A percentile compares a stretch with the other conserved stretches of the same genome.
These are phyloP conservation scores for Falco naumanni DNA, from an alignment of 2,797 vertebrate genomes.

Conservation along the genomic window DNA sequence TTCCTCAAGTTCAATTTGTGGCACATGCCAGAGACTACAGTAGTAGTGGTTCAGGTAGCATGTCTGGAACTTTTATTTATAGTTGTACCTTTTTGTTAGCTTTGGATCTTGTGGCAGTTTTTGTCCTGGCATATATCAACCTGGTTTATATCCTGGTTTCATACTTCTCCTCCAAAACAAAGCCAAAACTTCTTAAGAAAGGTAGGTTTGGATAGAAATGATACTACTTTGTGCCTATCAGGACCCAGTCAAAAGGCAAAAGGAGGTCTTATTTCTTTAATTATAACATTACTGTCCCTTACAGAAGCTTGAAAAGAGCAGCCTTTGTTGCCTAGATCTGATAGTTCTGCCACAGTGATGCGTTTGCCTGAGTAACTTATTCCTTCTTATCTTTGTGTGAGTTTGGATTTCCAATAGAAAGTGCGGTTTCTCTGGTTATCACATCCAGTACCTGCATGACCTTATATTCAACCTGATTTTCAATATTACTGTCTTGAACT, in stretches of 20 bases:
- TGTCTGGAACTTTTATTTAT: background rate
- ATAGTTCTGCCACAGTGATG: background rate
- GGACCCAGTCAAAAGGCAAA: background rate
- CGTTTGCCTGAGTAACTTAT: background rate
- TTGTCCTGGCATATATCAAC: background rate
- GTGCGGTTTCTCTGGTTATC: background rate
- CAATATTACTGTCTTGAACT: background rate
- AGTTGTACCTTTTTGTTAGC: background rate
- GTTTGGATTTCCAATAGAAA: background rate
- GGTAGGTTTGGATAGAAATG: background rate
- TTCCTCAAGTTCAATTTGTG: background rate
- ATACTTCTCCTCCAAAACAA: background rate
- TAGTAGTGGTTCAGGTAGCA: background rate
- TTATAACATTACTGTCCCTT: background rate
- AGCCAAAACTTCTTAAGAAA: background rate
- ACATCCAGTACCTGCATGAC: background rate
- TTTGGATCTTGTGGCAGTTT: background rate
- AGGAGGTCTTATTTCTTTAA: background rate
- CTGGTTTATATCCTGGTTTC: background rate
- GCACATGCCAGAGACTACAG: background rate
- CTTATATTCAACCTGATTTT: background rate
- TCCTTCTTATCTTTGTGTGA: background rate
- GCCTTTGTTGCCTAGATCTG: conserved; percentile 24
- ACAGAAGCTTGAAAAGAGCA: background rate
- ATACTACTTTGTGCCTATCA: background rate